Evolutionary conservation across 2,888 invertebrate species (phyloP).

Genomic region (Trachelus iudaicus): DNA sequence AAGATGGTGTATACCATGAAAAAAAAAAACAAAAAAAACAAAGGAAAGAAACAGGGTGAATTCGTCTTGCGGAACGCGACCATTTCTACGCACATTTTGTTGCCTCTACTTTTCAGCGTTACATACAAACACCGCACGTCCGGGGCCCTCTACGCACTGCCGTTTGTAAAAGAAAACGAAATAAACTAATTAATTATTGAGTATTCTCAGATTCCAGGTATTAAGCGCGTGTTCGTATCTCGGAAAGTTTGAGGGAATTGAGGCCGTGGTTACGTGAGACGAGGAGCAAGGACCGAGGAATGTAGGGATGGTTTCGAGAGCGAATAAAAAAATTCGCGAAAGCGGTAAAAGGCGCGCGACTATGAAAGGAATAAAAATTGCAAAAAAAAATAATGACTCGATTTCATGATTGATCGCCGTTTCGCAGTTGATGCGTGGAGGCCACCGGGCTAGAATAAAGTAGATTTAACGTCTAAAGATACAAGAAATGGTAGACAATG

Average conservation of each 20-base stretch:
- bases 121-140: constrained; percentile 26
- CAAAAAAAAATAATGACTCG: constrained; percentile 5
- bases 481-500: constrained; percentile 12
- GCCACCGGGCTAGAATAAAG: constrained; percentile 32
- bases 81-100: constrained; percentile 11
- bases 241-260: not conserved
- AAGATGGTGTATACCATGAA: not conserved
- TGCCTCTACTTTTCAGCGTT: constrained; percentile 19
- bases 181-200: constrained; percentile 22
- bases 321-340: not conserved
- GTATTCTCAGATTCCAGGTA: constrained; percentile 30
- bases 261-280: not conserved
- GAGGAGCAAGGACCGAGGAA: not conserved
- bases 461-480: constrained; percentile 13
- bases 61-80: constrained; percentile 37
- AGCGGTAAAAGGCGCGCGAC: not conserved
- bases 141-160: constrained; percentile 26
- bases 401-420: constrained; percentile 4
- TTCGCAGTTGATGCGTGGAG: constrained; percentile 27
- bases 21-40: not conserved
- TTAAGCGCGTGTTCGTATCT: not conserved
- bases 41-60: not conserved
- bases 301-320: not conserved
- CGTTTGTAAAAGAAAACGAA: constrained; percentile 16
- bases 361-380: constrained; percentile 2